Conservation (phyloP, 1,140 invertebrate genomes). For the Luehdorfia chinensis region DNA sequence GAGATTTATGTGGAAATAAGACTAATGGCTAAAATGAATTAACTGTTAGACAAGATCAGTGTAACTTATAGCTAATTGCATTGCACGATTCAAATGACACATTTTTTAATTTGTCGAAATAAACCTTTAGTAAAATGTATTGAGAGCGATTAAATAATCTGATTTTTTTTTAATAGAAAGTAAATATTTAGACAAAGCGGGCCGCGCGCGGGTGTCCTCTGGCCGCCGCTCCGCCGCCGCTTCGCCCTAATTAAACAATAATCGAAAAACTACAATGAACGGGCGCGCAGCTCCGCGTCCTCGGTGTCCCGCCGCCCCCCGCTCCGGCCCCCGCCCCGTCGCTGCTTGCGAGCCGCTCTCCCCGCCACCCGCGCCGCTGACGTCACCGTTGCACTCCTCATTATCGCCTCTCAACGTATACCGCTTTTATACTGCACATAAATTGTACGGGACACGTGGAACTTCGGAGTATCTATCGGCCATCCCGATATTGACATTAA, state of each 20-base stretch:
- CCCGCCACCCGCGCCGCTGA: conserved; percentile 41
- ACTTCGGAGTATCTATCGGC: conserved; percentile 14
- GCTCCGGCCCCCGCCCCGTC: conserved; percentile 20
- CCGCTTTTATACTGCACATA: conserved; percentile 38
- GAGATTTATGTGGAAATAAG: too few relatives aligned
- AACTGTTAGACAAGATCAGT: too few relatives aligned
- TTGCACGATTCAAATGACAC: too few relatives aligned
- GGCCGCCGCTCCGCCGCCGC: conserved; percentile 73
- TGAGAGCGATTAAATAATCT: too few relatives aligned
- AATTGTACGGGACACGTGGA: conserved; percentile 34
- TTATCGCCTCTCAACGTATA: conserved; percentile 65
- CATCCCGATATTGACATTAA: too few relatives aligned
- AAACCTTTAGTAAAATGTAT: too few relatives aligned
- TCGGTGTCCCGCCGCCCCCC: conserved; percentile 43
- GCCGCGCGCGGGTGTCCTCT: conserved; percentile 44
- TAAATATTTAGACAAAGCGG: conserved; percentile 33
- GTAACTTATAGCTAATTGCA: too few relatives aligned
- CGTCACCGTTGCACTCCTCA: conserved; percentile 71
- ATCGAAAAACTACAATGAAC: conserved; percentile 76
- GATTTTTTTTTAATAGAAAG: too few relatives aligned
- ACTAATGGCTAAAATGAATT: too few relatives aligned
- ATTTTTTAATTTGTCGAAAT: too few relatives aligned
- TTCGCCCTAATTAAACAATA: conserved; percentile 77
- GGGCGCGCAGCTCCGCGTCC: conserved; percentile 66
- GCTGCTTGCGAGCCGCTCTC: conserved; percentile 24